Evolutionary conservation across 2,113 vertebrate species (phyloP).

Genomic region (Lasiurus cinereus): DNA sequence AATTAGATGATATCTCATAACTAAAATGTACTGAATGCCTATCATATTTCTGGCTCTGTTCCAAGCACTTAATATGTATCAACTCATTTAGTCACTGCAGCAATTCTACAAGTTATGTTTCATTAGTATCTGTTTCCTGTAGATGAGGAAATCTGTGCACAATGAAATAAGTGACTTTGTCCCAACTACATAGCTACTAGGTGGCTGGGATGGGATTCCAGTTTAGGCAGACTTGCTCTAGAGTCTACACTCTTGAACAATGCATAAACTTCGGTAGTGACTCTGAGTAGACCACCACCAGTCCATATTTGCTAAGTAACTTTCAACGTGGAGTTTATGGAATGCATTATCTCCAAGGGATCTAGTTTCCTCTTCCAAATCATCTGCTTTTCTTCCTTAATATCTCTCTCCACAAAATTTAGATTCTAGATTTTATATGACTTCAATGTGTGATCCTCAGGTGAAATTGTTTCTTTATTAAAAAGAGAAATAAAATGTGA

Average conservation of each 20-base stretch:
- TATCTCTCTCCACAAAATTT: not conserved
- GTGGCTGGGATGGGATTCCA: not conserved
- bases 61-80: not conserved
- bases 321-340: not conserved
- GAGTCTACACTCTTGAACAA: not conserved
- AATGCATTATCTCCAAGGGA: not conserved
- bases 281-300: not conserved
- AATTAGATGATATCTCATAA: not conserved
- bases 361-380: not conserved
- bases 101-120: not conserved
- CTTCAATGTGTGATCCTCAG: not conserved
- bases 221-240: not conserved
- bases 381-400: not conserved
- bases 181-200: not conserved
- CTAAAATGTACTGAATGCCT: not conserved
- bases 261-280: fast-evolving
- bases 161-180: not conserved
- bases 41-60: not conserved
- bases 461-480: not conserved
- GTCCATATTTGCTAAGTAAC: not conserved
- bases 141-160: not conserved
- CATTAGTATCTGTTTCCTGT: not conserved
- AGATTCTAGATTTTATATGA: not conserved
- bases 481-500: not conserved
- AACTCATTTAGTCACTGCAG: not conserved